A percentile compares a stretch with the other conserved stretches of the same genome.
phyloP scores from a whole-genome alignment of 1,140 invertebrate species.

The Dendrolimus kikuchii region DNA sequence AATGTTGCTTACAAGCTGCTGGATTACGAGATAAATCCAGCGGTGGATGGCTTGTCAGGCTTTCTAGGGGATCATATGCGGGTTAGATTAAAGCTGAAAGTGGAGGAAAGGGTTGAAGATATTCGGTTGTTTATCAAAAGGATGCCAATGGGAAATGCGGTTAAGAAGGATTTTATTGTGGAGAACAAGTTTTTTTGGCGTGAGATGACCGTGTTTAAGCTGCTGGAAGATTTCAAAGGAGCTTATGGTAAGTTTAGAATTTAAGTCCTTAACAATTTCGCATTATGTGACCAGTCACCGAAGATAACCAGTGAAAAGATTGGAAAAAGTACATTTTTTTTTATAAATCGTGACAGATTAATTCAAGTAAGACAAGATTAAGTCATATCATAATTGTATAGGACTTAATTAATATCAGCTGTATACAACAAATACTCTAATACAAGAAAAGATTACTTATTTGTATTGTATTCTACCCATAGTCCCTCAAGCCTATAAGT shows the following conservation, averaged over 20 bases:
- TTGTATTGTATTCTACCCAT: too few species aligned
- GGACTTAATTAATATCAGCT: too few species aligned
- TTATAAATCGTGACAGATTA: too few species aligned
- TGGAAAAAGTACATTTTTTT: too few species aligned
- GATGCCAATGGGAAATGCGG: constrained; percentile 34
- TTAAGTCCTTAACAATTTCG: too few species aligned
- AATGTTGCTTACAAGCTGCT: constrained; percentile 20
- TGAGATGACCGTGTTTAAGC: constrained; percentile 31
- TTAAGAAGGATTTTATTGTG: constrained; percentile 42
- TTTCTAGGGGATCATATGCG: constrained; percentile 48
- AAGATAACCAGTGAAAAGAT: too few species aligned
- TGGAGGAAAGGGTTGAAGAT: constrained; percentile 10
- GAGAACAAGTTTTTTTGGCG: constrained; percentile 31
- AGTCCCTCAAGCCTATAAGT: too few species aligned
- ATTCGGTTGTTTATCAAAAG: constrained; percentile 42
- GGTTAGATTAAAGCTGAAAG: constrained; percentile 22
- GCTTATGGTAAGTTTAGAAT: constrained; percentile 24
- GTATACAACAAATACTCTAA: too few species aligned
- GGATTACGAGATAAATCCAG: constrained; percentile 23
- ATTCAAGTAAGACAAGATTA: too few species aligned
- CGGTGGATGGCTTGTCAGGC: constrained; percentile 31
- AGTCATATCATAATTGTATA: too few species aligned
- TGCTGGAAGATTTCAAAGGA: constrained; percentile 34
- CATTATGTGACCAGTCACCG: too few species aligned
- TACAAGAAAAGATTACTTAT: too few species aligned